Evolutionary conservation across 2,113 vertebrate species (phyloP).

Genomic region (Salminus brasiliensis): DNA sequence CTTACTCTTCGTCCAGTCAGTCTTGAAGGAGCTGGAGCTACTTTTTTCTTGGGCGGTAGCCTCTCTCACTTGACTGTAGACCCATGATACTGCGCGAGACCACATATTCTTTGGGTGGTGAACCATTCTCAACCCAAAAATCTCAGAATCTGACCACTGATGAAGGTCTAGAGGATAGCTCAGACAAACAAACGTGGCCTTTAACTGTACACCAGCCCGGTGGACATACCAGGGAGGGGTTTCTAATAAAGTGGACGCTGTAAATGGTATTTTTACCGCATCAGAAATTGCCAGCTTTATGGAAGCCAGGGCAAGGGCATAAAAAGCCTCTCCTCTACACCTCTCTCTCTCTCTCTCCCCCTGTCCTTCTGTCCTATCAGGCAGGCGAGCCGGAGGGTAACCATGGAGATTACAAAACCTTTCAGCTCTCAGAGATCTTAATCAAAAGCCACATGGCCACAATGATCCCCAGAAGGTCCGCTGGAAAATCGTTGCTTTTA

Average conservation of each 20-base stretch:
- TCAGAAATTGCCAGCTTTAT: background rate
- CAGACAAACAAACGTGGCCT: too few species aligned
- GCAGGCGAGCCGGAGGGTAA: background rate
- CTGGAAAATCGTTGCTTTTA: background rate
- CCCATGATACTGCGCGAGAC: too few species aligned
- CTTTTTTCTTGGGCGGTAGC: too few species aligned
- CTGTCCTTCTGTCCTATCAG: background rate
- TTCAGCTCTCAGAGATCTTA: slow-evolving; percentile 46
- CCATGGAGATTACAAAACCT: slow-evolving; percentile 43
- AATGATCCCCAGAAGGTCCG: slow-evolving; percentile 8
- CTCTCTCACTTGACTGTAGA: too few species aligned
- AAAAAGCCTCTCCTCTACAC: background rate
- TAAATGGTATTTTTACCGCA: background rate
- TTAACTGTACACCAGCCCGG: too few species aligned
- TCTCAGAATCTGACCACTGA: too few species aligned
- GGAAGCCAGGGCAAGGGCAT: background rate
- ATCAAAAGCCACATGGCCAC: slow-evolving; percentile 47
- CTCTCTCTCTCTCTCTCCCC: background rate
- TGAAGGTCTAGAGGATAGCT: too few species aligned
- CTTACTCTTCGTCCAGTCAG: too few species aligned
- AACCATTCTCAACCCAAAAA: too few species aligned
- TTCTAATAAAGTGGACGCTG: background rate
- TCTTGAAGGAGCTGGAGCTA: too few species aligned
- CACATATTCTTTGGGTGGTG: too few species aligned
- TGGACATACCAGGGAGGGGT: too few species aligned